Evolutionary conservation across 2,113 vertebrate species (phyloP), one percentile per base, ranked within the genome.

Genomic region (Cygnus atratus): DNA sequence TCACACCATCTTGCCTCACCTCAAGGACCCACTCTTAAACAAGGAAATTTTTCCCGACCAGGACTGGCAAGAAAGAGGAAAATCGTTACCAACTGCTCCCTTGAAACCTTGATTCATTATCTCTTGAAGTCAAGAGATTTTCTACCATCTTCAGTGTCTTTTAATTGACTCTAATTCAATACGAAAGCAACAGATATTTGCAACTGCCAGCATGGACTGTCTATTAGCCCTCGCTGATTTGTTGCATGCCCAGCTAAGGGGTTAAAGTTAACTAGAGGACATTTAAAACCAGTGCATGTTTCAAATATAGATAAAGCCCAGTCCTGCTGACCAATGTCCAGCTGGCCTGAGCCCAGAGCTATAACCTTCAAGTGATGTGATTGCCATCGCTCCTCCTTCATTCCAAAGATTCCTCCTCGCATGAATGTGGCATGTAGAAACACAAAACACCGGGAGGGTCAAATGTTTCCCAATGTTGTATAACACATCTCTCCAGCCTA

Each of bases 271-370:
- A 52, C 48, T 21, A 39, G 11, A 54, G 31, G 68, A 84, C 52
- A 83, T 79, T 93, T 93, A 96, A 94, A 94, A 87, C 88, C 62
- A 76, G 55, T 28, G 43, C 33, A 48, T 52, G 33, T 68, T 89
- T 92, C 84, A 91, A 88, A 88, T 25, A 68, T 15, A 77, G 91
- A 90, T 66, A 55, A 90, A 55, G 33, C 39, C 52, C 83, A 83
- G 21, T 62, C 54, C 59, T 82, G 77, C 71, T 94, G 84, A 91
- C 39, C 84, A 58, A 57, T 1, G 4, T 83, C 85, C 90, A 95
- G 84, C 79, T 95, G 94, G 95, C 88, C 77, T 65, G 50, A 1
- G 0, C 50, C 73, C 93, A 85, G 77, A 55, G 21, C 66, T 37
- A 16, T 75, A 76, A 92, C 65, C 82, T 85, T 52, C 65, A 65